A percentile compares a stretch with the other conserved stretches of the same genome.
These are phyloP conservation scores for Caenorhabditis virilis DNA, from an alignment of 2,888 invertebrate species.

Conservation along the genomic window DNA sequence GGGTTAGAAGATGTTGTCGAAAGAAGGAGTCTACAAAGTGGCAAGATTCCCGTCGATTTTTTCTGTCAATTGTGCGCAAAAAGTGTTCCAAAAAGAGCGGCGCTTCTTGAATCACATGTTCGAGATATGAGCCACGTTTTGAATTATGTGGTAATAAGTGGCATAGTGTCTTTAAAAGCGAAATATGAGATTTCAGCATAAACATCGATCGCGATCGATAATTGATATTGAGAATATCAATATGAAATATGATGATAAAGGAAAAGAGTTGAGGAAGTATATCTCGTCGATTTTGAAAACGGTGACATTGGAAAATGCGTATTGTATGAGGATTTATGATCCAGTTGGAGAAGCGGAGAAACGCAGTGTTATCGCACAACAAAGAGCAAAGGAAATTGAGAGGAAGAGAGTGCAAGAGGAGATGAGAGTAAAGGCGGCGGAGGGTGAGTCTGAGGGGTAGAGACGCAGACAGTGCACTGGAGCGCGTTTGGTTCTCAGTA, in stretches of 20 bases:
- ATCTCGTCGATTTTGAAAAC: slow-evolving; percentile 34
- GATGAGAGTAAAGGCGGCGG: slow-evolving; percentile 4
- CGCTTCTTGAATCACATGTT: slow-evolving; percentile 38
- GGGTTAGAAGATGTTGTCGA: slow-evolving; percentile 49
- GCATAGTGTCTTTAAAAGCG: background rate
- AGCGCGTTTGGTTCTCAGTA: too few relatives aligned
- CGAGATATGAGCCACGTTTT: slow-evolving; percentile 35
- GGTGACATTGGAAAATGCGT: slow-evolving; percentile 24
- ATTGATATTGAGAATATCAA: slow-evolving; percentile 23
- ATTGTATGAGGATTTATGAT: slow-evolving; percentile 50
- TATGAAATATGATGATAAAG: background rate
- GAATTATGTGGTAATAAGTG: slow-evolving; percentile 37
- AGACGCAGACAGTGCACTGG: too few relatives aligned
- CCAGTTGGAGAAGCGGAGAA: slow-evolving; percentile 38
- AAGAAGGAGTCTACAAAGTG: slow-evolving; percentile 6
- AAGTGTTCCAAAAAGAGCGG: slow-evolving; percentile 22
- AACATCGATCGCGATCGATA: slow-evolving; percentile 23
- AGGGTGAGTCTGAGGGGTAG: too few relatives aligned
- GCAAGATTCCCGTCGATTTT: slow-evolving; percentile 24
- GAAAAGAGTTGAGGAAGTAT: slow-evolving; percentile 13
- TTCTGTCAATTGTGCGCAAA: slow-evolving; percentile 41
- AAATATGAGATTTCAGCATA: slow-evolving; percentile 24
- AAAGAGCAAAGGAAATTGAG: slow-evolving; percentile 7
- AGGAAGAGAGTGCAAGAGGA: background rate
- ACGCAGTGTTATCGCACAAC: slow-evolving; percentile 4